phyloP scores from a whole-genome alignment of 2,113 vertebrate genomes.

The Labeo rohita region DNA sequence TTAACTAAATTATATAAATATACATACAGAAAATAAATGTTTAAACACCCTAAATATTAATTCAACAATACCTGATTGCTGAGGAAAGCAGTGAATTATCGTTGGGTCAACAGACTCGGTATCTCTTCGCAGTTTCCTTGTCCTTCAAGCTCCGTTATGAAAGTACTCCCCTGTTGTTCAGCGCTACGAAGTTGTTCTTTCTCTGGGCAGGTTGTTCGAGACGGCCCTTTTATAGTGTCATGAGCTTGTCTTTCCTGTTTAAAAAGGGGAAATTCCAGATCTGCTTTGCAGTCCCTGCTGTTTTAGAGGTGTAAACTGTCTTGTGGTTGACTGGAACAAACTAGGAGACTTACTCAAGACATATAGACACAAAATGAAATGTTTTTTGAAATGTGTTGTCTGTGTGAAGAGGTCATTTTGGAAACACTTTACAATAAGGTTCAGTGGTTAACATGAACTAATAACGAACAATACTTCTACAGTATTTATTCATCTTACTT shows the following conservation, averaged over 20 bases:
- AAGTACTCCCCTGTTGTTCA: neutral
- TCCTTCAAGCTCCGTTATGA: neutral
- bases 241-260: slow-evolving; percentile 34
- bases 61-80: neutral
- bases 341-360: neutral
- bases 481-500: too few relatives aligned
- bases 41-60: neutral
- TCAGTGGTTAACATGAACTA: too few relatives aligned
- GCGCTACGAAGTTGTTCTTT: neutral
- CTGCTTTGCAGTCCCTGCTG: neutral
- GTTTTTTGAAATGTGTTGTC: neutral
- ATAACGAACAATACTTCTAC: too few relatives aligned
- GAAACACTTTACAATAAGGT: too few relatives aligned
- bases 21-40: neutral
- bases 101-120: neutral
- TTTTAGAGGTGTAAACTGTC: neutral
- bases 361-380: neutral
- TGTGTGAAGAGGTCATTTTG: neutral
- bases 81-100: neutral
- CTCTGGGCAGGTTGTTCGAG: neutral
- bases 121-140: neutral
- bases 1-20: neutral
- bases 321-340: neutral
- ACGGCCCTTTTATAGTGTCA: neutral
- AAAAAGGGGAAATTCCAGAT: slow-evolving; percentile 32